Evolutionary conservation across 2,113 vertebrate species (phyloP), one percentile per base, ranked within the genome.

Genomic region (Nothoprocta perdicaria): DNA sequence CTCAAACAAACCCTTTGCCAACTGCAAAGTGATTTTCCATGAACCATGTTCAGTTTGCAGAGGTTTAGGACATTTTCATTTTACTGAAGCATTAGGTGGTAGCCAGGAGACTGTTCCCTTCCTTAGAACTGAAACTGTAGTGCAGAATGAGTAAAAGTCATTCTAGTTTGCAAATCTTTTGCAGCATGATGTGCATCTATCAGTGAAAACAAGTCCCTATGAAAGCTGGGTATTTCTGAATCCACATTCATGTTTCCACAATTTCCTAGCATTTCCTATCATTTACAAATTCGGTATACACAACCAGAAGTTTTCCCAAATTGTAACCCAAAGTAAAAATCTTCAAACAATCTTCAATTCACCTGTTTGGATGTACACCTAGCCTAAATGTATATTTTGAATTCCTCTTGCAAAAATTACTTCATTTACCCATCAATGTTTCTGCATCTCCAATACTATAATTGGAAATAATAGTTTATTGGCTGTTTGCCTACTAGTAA

Each of bases 161-260:
- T 61, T 21, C 48, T 12, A 38, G 14, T 10, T 80, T 86, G 93
- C 53, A 81, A 45, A 72, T 18, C 46, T 27, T 43, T 80, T 46
- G 43, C 65, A 78, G 61, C 45, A 35, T 84, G 33, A 80, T 35
- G 53, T 23, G 0, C 27, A 73, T 79, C 74, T 81, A 52, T 4
- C 43, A 60, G 80, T 41, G 58, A 63, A 86, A 66, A 41, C 16
- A 55, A 73, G 62, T 17, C 69, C 63, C 62, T 77, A 11, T 9
- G 57, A 77, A 77, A 87, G 46, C 4, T 58, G 85, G 24, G 12
- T 27, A 74, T 86, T 95, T 92, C 62, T 92, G 76, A 86, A 86
- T 72, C 23, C 53, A 81, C 10, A 23, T 82, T 74, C 63, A 21
- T 26, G 26, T 38, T 72, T 52, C 38, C 33, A 24, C 23, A 72